phyloP scores from a whole-genome alignment of 2,888 invertebrate genomes.

The Cataglyphis albicans region DNA sequence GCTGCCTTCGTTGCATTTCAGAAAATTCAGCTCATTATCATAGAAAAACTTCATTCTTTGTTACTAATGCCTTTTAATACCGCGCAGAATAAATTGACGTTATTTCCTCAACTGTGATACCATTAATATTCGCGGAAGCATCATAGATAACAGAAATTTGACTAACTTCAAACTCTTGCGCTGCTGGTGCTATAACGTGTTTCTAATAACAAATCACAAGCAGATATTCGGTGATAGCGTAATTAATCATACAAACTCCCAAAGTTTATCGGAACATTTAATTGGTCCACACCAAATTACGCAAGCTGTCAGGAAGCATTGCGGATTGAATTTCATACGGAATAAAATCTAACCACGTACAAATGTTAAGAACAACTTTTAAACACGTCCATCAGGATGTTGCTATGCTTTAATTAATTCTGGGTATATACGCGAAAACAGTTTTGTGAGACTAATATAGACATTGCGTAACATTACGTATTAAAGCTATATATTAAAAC shows the following conservation, averaged over 20 bases:
- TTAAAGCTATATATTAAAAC: conserved; percentile 15
- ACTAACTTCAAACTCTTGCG: conserved; percentile 20
- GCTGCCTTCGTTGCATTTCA: not conserved
- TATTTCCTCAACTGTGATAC: not conserved
- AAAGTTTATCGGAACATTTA: conserved; percentile 67
- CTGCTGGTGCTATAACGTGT: not conserved
- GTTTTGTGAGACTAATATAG: conserved; percentile 14
- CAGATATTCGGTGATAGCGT: conserved; percentile 45
- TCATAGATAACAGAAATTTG: conserved; percentile 8
- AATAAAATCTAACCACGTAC: conserved; percentile 36
- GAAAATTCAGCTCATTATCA: conserved; percentile 3
- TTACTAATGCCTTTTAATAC: not conserved
- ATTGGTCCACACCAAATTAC: conserved; percentile 63
- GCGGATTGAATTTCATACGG: conserved; percentile 30
- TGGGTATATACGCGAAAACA: conserved; percentile 10
- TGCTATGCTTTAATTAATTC: conserved; percentile 45
- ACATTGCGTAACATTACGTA: not conserved
- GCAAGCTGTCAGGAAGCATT: conserved; percentile 28
- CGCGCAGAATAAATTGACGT: conserved; percentile 28
- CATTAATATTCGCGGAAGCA: conserved; percentile 1
- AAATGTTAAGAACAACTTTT: conserved; percentile 19
- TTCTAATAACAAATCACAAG: conserved; percentile 63
- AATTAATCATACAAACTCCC: conserved; percentile 64
- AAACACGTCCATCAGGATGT: conserved; percentile 40
- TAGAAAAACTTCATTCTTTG: not conserved